These are phyloP conservation scores for Pangasius larnaudii DNA, from an alignment of 2,797 vertebrate genomes.

Conservation along the genomic window DNA sequence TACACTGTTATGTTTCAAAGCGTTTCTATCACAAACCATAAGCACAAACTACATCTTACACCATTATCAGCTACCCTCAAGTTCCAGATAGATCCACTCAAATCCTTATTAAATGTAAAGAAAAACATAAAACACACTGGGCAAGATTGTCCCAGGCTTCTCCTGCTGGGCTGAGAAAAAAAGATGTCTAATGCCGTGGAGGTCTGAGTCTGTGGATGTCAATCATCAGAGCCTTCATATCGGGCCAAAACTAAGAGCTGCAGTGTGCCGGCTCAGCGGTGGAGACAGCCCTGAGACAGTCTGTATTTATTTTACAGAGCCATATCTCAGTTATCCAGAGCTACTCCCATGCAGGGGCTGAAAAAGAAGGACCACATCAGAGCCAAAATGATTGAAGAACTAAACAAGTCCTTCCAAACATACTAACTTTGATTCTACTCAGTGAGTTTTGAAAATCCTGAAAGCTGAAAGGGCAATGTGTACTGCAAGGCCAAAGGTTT, in stretches of 20 bases:
- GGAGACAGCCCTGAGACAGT: constrained; percentile 33
- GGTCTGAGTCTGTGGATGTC: constrained; percentile 55
- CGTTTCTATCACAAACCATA: not conserved
- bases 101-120: constrained; percentile 21
- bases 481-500: not conserved
- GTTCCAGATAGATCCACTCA: not conserved
- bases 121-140: constrained; percentile 13
- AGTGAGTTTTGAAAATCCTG: constrained; percentile 41
- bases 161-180: constrained; percentile 4
- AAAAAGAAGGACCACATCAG: constrained; percentile 24
- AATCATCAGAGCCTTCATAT: constrained; percentile 51
- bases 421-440: constrained; percentile 35
- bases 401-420: constrained; percentile 31
- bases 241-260: constrained; percentile 52
- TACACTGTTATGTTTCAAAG: not conserved
- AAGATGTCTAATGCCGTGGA: constrained; percentile 45
- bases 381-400: constrained; percentile 32
- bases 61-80: constrained; percentile 2
- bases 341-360: not conserved
- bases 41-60: not conserved
- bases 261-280: constrained; percentile 30
- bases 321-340: constrained; percentile 19
- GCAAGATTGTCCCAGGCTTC: constrained; percentile 13
- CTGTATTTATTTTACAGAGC: constrained; percentile 26
- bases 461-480: not conserved